phyloP scores from a whole-genome alignment of 2,797 vertebrate genomes.

The Ambastaia sidthimunki region DNA sequence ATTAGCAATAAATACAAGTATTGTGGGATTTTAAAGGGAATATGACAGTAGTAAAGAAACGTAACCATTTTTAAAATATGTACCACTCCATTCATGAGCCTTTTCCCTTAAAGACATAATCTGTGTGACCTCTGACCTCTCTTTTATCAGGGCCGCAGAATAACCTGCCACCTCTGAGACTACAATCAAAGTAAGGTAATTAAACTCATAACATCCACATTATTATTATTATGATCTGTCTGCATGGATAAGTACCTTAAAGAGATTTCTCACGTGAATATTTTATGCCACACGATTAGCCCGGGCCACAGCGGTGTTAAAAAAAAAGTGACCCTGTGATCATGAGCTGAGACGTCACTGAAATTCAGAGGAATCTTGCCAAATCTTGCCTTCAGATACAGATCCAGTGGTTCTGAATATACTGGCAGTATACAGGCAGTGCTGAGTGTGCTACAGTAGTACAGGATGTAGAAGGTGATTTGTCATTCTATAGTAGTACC shows the following conservation, averaged over 20 bases:
- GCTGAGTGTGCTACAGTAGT: conserved; percentile 32
- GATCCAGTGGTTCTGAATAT: background rate
- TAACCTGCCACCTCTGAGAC: conserved; percentile 67
- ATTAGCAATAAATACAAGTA: background rate
- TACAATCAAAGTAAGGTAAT: conserved; percentile 76
- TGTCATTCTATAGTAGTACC: too few relatives aligned
- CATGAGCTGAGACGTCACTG: conserved; percentile 70
- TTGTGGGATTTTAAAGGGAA: background rate
- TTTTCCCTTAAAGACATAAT: conserved; percentile 63
- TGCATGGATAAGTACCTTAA: conserved; percentile 74
- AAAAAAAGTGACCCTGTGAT: conserved; percentile 73
- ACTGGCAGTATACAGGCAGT: too few relatives aligned
- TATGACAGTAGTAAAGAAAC: conserved; percentile 56
- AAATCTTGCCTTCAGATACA: conserved; percentile 27
- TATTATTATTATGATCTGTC: conserved; percentile 75
- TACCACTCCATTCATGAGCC: conserved; percentile 60
- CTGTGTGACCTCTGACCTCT: conserved; percentile 68
- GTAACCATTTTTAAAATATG: conserved; percentile 25
- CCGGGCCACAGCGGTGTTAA: conserved; percentile 68
- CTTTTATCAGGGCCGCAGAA: conserved; percentile 64
- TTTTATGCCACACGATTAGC: conserved; percentile 76
- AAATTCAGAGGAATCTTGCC: conserved; percentile 65
- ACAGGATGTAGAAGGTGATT: too few relatives aligned
- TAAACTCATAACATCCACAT: conserved; percentile 77
- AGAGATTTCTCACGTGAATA: conserved; percentile 75